Evolutionary conservation across 2,888 invertebrate genomes (phyloP).

Genomic region (Amblyteles armatorius): DNA sequence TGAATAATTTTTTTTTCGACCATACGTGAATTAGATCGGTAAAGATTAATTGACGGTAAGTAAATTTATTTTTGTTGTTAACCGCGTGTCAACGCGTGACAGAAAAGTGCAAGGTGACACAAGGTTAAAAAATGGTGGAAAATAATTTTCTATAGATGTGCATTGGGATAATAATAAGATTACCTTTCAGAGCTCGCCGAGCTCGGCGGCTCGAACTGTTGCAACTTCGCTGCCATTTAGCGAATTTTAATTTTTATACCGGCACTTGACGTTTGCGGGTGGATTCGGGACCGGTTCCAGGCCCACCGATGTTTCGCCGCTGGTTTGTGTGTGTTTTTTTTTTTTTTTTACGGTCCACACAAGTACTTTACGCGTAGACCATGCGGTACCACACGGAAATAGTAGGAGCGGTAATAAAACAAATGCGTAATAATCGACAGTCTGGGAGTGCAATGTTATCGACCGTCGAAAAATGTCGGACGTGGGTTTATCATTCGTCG

Average conservation of each 20-base stretch:
- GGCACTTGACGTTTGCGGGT: not conserved
- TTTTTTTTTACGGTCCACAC: not conserved
- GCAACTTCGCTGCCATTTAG: slow-evolving; percentile 86
- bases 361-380: not conserved
- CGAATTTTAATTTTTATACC: not conserved
- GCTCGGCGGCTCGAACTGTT: slow-evolving; percentile 93
- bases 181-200: slow-evolving; percentile 97
- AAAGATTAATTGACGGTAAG: not conserved
- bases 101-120: slow-evolving; percentile 13
- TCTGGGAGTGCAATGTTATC: not conserved
- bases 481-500: not conserved
- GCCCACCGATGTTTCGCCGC: slow-evolving; percentile 12
- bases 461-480: not conserved
- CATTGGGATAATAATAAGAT: slow-evolving; percentile 12
- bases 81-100: not conserved
- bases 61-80: too few relatives aligned
- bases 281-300: slow-evolving; percentile 5
- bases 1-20: not conserved
- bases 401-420: not conserved
- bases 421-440: not conserved
- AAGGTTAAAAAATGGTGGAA: slow-evolving; percentile 37
- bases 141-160: not conserved
- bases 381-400: not conserved
- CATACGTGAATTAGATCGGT: not conserved
- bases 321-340: not conserved